Conservation (phyloP, 2,888 invertebrate species). For the Cerceris ruficornis region DNA sequence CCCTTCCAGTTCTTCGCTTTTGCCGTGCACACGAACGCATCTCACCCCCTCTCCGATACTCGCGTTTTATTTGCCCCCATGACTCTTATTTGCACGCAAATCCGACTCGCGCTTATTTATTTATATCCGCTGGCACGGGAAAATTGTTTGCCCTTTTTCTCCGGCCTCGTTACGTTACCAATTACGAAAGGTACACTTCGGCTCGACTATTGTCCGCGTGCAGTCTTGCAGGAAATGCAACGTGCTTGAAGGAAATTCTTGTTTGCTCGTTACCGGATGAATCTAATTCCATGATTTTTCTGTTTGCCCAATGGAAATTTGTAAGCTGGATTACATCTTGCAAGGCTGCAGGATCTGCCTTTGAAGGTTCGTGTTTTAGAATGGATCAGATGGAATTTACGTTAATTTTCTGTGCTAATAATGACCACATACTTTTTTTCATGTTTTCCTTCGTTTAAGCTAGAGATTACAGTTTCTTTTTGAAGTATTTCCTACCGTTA, state of each 20-base stretch:
- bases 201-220: conserved; percentile 41
- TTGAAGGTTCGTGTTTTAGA: too few relatives aligned
- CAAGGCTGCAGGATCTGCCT: too few relatives aligned
- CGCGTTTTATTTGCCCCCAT: conserved; percentile 45
- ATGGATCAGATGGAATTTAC: too few relatives aligned
- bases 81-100: conserved; percentile 28
- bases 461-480: too few relatives aligned
- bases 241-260: conserved; percentile 35
- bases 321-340: too few relatives aligned
- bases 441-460: too few relatives aligned
- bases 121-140: conserved; percentile 24
- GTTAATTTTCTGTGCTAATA: too few relatives aligned
- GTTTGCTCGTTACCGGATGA: conserved; percentile 41
- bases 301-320: not conserved
- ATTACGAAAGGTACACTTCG: conserved; percentile 24
- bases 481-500: too few relatives aligned
- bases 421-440: too few relatives aligned
- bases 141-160: conserved; percentile 49
- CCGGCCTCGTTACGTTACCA: conserved; percentile 24
- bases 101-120: conserved; percentile 21
- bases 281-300: not conserved
- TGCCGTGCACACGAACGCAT: not conserved
- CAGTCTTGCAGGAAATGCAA: conserved; percentile 48
- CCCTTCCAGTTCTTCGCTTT: conserved; percentile 1
- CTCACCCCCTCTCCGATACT: conserved; percentile 26